Base-by-base conservation (phyloP, 2,888 invertebrate genomes). In the Agapostemon virescens region DNA sequence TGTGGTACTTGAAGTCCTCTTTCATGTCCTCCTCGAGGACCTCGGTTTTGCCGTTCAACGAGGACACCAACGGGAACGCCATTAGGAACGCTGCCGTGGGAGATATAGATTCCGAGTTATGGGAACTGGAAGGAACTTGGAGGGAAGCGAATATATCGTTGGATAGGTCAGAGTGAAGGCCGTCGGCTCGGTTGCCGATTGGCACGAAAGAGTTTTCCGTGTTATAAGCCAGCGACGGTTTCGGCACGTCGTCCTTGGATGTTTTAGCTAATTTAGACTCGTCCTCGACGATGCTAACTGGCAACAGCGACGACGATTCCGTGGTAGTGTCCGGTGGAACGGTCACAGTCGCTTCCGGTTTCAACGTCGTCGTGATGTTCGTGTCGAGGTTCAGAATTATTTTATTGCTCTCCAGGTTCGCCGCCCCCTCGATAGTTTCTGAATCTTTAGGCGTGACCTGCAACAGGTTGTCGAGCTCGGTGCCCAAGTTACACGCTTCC, bases 11-110 rank as follows among this genome's bases (percentile, higher is more conserved):
- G 63, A 92, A 90, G 52, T 93, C 92, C n/a, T 93, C 92, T 64
- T 93, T 93, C 90, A 93, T 94, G 82, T 94, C 94, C 75, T 94
- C 94, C 69, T 94, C 94, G 13, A 93, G 90, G 0, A 94, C 94
- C 87, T 94, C 94, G 1, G 93, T 93, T 67, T 94, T 94, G 11
- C 94, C 94, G 83, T 94, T 94, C 13, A 94, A 89, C 6, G 94
- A 94, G 0, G 95, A 96, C 0, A 96, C 96, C 68, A 96, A 92
- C 0, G 96, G 96, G 89, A 96, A 96, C 2, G 96, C 95, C 93
- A 96, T 94, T 17, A 96, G 93, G 90, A 96, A 96, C 1, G 96
- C 96, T 20, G 96, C 96, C 2, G 96, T 96, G 7, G 96, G 96
- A 2, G 96, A 96, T 70, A 95, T 94, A 1, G 95, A 94, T 88